Percentiles rank a stretch among this genome's conserved stretches.
Conservation (phyloP, 2,888 invertebrate genomes). For the Cosmorhoe ocellata region DNA sequence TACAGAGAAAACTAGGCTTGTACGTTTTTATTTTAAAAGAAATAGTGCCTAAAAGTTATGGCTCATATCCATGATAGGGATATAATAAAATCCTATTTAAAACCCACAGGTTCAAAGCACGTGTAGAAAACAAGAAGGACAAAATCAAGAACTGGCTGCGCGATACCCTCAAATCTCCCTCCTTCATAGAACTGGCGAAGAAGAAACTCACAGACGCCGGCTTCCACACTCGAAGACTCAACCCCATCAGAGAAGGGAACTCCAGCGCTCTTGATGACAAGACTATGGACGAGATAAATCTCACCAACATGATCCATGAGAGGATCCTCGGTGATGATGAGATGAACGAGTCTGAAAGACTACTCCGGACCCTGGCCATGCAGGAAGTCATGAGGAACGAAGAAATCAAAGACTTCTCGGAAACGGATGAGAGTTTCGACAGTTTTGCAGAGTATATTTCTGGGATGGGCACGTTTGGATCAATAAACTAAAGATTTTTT, state of each 20-base stretch:
- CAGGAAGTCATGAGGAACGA: constrained; percentile 57
- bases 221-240: constrained; percentile 35
- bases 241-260: constrained; percentile 28
- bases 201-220: constrained; percentile 63
- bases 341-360: constrained; percentile 55
- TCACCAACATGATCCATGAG: constrained; percentile 66
- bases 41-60: too few relatives aligned
- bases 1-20: too few relatives aligned
- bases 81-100: too few relatives aligned
- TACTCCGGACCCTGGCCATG: constrained; percentile 61
- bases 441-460: constrained; percentile 15
- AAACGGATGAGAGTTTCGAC: not conserved
- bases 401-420: constrained; percentile 15
- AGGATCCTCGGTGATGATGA: constrained; percentile 55
- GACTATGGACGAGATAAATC: constrained; percentile 64
- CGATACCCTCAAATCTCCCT: constrained; percentile 63
- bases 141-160: constrained; percentile 72
- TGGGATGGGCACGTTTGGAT: constrained; percentile 6
- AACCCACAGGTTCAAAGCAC: constrained; percentile 60
- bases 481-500: constrained; percentile 1
- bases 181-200: constrained; percentile 66
- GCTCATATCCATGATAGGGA: too few relatives aligned
- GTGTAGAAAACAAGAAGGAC: constrained; percentile 71
- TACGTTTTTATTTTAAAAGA: too few relatives aligned
- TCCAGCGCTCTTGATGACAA: constrained; percentile 51